Conservation (phyloP, 1,140 invertebrate species). For the Lucilia sericata region DNA sequence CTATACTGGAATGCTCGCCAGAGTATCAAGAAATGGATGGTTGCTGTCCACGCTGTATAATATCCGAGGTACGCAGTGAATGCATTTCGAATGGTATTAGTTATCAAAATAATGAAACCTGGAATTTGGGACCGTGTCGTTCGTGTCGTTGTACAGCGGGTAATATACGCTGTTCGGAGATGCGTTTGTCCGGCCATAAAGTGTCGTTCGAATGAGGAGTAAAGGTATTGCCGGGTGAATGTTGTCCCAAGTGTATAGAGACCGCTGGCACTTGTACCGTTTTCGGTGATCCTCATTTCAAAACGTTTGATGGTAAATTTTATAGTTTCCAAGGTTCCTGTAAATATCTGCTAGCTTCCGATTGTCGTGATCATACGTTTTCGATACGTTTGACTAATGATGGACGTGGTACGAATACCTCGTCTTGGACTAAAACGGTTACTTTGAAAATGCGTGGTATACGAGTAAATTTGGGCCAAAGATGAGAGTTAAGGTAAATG, state of each 20-base stretch:
- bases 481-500: constrained; percentile 87
- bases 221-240: constrained; percentile 80
- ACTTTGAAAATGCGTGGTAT: constrained; percentile 79
- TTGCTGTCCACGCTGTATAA: constrained; percentile 83
- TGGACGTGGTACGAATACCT: constrained; percentile 79
- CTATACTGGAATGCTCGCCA: constrained; percentile 82
- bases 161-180: constrained; percentile 82
- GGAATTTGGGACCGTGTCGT: constrained; percentile 88
- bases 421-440: constrained; percentile 89
- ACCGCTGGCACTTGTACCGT: constrained; percentile 91
- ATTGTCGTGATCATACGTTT: constrained; percentile 84
- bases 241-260: constrained; percentile 88
- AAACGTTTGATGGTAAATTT: constrained; percentile 92
- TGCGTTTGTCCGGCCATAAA: constrained; percentile 77
- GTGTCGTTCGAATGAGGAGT: constrained; percentile 80
- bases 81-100: constrained; percentile 73
- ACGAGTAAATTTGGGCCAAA: constrained; percentile 89
- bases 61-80: constrained; percentile 74
- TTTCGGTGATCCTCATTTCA: constrained; percentile 93
- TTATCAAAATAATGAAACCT: constrained; percentile 85
- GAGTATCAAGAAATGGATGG: constrained; percentile 77
- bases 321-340: constrained; percentile 93
- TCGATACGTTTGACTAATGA: constrained; percentile 91
- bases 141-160: constrained; percentile 85
- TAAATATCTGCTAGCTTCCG: constrained; percentile 87